Conservation (phyloP, 2,888 invertebrate species). For the Nowickia ferox region DNA sequence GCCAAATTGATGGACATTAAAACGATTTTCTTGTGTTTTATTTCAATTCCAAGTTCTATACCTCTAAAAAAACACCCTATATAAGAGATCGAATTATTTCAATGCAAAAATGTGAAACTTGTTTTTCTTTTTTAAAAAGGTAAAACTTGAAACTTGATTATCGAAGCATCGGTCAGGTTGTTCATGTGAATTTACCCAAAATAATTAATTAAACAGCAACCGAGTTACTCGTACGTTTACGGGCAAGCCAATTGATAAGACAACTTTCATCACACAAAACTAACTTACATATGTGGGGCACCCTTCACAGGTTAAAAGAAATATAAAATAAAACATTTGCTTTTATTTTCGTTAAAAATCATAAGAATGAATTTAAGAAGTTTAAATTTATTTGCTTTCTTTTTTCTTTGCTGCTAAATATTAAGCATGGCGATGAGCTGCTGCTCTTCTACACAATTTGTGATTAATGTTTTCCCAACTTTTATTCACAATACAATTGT, state of each 20-base stretch:
- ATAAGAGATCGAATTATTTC: no score
- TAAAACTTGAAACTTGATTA: no score
- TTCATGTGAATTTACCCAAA: background rate
- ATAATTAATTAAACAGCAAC: constrained; percentile 1
- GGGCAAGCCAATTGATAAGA: constrained; percentile 26
- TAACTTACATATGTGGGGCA: constrained; percentile 24
- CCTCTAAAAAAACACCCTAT: no score
- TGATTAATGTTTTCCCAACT: constrained; percentile 62
- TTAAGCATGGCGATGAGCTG: constrained; percentile 53
- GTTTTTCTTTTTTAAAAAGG: no score
- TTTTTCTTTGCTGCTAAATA: constrained; percentile 32
- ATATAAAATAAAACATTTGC: background rate
- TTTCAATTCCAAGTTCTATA: no score
- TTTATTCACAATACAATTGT: constrained; percentile 7
- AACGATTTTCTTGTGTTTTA: no score
- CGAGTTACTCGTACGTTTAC: constrained; percentile 5
- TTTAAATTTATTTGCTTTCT: background rate
- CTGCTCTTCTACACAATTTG: constrained; percentile 41
- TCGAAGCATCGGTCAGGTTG: no score
- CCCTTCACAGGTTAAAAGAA: constrained; percentile 26
- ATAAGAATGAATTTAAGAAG: background rate
- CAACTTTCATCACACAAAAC: constrained; percentile 17
- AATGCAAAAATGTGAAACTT: no score
- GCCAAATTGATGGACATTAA: no score
- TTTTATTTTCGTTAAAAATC: constrained; percentile 1